phyloP scores from a whole-genome alignment of 2,797 vertebrate species.

The Furcifer pardalis region DNA sequence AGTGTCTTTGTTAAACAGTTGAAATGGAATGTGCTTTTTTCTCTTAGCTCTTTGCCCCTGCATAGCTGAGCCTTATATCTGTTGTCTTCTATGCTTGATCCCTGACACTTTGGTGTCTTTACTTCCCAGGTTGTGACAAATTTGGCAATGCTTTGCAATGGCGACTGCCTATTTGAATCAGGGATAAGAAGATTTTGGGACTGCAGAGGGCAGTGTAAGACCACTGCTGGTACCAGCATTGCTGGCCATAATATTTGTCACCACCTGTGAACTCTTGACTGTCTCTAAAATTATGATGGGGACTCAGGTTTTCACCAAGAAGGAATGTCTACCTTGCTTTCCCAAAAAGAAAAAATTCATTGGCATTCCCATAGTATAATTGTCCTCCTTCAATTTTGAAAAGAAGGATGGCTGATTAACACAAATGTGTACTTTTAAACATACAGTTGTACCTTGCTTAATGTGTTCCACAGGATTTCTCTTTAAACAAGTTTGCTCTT shows the following conservation, averaged over 20 bases:
- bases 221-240: conserved; percentile 29
- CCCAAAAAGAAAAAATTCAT: conserved; percentile 42
- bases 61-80: conserved; percentile 41
- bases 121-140: conserved; percentile 56
- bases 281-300: conserved; percentile 49
- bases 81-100: conserved; percentile 55
- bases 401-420: conserved; percentile 19
- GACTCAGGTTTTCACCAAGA: conserved; percentile 57
- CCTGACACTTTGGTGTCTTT: conserved; percentile 54
- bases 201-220: conserved; percentile 87
- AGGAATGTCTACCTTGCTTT: conserved; percentile 60
- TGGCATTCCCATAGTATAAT: conserved; percentile 7
- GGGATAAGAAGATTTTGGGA: conserved; percentile 10
- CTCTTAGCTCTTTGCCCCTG: not conserved
- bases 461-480: no score
- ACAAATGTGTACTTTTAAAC: no score
- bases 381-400: conserved; percentile 25
- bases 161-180: conserved; percentile 11
- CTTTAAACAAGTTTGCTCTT: no score
- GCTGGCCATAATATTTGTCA: conserved; percentile 53
- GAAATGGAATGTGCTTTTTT: conserved; percentile 1
- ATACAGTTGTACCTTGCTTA: no score
- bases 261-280: conserved; percentile 55
- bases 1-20: conserved; percentile 27
- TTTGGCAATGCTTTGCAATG: conserved; percentile 62